Evolutionary conservation across 2,888 invertebrate species (phyloP).

Genomic region (Cartodere bifasciata): DNA sequence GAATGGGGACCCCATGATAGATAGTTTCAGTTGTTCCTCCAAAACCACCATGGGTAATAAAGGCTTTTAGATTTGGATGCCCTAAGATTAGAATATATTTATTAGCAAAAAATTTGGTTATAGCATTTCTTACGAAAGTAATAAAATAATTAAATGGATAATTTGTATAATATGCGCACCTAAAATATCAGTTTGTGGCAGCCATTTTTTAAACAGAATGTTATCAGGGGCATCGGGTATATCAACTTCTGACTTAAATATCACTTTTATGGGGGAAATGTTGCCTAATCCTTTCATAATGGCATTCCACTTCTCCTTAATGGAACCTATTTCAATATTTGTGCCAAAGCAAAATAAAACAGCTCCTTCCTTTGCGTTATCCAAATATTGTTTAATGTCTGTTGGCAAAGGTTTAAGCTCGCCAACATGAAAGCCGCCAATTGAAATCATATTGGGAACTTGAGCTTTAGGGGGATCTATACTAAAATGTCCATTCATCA

Average conservation of each 20-base stretch:
- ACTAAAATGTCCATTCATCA: conserved; percentile 24
- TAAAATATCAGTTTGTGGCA: conserved; percentile 9
- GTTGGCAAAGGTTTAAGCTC: conserved; percentile 16
- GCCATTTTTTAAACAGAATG: conserved; percentile 8
- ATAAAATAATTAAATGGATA: too few relatives aligned
- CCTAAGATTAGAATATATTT: too few relatives aligned
- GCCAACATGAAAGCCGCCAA: conserved; percentile 25
- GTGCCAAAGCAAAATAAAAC: conserved; percentile 20
- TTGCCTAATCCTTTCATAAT: conserved; percentile 10
- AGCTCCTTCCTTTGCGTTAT: conserved; percentile 17
- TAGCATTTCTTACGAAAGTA: too few relatives aligned
- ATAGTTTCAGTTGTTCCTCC: conserved; percentile 18
- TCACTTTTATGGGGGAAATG: conserved; percentile 6
- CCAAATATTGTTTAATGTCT: conserved; percentile 15
- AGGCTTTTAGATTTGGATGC: conserved; percentile 13
- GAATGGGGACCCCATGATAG: conserved; percentile 13
- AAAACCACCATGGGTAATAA: conserved; percentile 18
- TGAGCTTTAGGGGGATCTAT: conserved; percentile 23
- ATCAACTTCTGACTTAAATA: conserved; percentile 10
- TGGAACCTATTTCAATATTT: conserved; percentile 16
- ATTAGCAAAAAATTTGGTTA: too few relatives aligned
- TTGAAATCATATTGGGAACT: conserved; percentile 25
- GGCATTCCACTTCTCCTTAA: conserved; percentile 15
- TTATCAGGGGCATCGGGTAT: conserved; percentile 5
- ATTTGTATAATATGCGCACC: too few relatives aligned